Base-by-base conservation (phyloP, 2,113 vertebrate species). In the Oreochromis aureus region DNA sequence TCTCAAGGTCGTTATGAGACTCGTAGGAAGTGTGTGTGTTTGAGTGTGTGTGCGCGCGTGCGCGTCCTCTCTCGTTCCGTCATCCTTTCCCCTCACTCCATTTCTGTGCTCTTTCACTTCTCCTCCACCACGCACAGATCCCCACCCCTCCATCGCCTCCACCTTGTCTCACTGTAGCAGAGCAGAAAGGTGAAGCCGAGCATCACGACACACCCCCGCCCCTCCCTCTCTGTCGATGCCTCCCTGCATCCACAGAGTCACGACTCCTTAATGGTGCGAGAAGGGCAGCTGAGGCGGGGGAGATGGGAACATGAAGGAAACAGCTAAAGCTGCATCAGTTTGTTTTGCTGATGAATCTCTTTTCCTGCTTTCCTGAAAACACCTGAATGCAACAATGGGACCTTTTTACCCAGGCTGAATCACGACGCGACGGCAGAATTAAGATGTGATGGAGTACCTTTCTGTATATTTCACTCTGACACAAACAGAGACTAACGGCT, bases 1-100 rank as follows among this genome's bases (percentile, higher is more conserved):
- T 78, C 89, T 89, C 94, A 94, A 95, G 94, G 94, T 93, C 89
- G 54, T 27, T 3, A 32, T 41, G 61, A 83, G 84, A 86, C 85
- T 86, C 88, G 84, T 81, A 85, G 83, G 76, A 93, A 94, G 87
- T 9, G 83, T 85, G 73, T 12, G 9, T 18, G 19, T 78, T 53
- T 78, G 61, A 32, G 82, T 87, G 69, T 86, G 39, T 71, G 39
- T 27, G 39, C 2, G 39, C 27, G 66, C 2, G 13, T 15, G 44
- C 22, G 24, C 12, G 6, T 24, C 8, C 32, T 41, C 15, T 59
- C 48, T 19, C 13, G 32, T 19, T 32, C 81, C 44, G 46, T 34
- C 41, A 27, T 54, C 19, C 24, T 13, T 79, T n/a, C n/a, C 30
- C 71, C 19, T 27, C 27, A 41, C 24, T 53, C 27, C 10, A 18